Evolutionary conservation across 35 echinoderm and acorn worm genomes (phyloP), one percentile per base, ranked within the genome.

Genomic region (Stichopus chloronotus): DNA sequence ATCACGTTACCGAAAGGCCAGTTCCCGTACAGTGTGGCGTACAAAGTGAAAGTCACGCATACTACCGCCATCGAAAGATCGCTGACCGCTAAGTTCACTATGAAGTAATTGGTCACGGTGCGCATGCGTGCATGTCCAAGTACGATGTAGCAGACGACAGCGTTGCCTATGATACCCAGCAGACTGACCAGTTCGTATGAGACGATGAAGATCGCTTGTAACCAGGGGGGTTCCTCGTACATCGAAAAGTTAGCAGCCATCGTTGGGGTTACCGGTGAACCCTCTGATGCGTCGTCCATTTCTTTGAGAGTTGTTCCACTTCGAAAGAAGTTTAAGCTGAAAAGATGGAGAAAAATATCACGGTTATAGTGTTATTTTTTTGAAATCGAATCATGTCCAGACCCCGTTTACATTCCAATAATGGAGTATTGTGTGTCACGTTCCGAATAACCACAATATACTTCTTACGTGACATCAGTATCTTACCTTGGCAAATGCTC

Each of bases 101-200:
- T 99, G 79, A 96, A 99, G 69, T 99, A 99, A 92, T 99, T 99
- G 6, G 97, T 99, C 19, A 99, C 97, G 14, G 97, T 99, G 53
- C 97, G 91, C 97, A 99, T 99, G 56, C 97, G 92, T 57, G 87
- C 84, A 65, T 99, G 88, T 12, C 97, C 94, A 11, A 99, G 94
- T 9, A 99, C 95, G 77, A 99, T 99, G 61, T 96, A 99, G 90
- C 97, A 96, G 4, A 99, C 95, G 61, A 96, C 95, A 52, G 87
- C 88, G 23, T 99, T 99, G 7, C 97, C 97, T 8, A 87, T 91
- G n/a, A 96, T 91, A 30, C 95, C 97, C 8, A 99, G 52, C 3
- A 99, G 58, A 55, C 90, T 95, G 53, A 96, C 95, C 22, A 95
- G 72, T 19, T 86, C 95, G 55, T 94, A 99, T 0, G 93, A 55